These are phyloP conservation scores for Batillaria attramentaria DNA, from an alignment of 1,140 invertebrate species.

Conservation along the genomic window DNA sequence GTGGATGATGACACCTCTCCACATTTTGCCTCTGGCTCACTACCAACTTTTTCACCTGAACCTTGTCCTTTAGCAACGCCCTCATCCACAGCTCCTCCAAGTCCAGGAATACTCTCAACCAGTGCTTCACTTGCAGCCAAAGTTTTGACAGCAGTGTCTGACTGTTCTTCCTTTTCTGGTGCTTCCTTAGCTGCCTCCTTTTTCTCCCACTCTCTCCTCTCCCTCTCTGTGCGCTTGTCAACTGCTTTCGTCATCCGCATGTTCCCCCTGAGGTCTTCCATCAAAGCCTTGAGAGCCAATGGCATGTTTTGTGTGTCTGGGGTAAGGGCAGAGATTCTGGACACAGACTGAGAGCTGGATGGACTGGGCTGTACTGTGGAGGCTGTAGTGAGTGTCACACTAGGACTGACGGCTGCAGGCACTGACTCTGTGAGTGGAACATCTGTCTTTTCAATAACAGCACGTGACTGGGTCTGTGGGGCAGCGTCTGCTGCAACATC, in stretches of 20 bases:
- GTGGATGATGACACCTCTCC: neutral
- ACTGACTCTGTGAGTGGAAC: no score
- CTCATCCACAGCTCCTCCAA: conserved; percentile 16
- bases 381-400: neutral
- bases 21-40: neutral
- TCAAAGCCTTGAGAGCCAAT: conserved; percentile 36
- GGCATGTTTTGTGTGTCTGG: conserved; percentile 40
- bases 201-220: conserved; percentile 27
- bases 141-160: conserved; percentile 39
- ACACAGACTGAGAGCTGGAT: neutral
- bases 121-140: neutral
- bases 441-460: no score
- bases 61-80: conserved; percentile 14
- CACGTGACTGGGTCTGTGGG: no score
- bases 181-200: conserved; percentile 20
- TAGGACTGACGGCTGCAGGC: neutral
- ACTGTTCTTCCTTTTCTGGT: conserved; percentile 30
- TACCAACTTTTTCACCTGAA: neutral
- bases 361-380: neutral
- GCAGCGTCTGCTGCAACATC: no score
- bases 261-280: conserved; percentile 47
- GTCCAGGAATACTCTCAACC: conserved; percentile 32
- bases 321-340: conserved; percentile 36
- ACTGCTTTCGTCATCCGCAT: conserved; percentile 33
- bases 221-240: conserved; percentile 19